Base-by-base conservation (phyloP, 1,140 invertebrate genomes). In the Formica selysi region DNA sequence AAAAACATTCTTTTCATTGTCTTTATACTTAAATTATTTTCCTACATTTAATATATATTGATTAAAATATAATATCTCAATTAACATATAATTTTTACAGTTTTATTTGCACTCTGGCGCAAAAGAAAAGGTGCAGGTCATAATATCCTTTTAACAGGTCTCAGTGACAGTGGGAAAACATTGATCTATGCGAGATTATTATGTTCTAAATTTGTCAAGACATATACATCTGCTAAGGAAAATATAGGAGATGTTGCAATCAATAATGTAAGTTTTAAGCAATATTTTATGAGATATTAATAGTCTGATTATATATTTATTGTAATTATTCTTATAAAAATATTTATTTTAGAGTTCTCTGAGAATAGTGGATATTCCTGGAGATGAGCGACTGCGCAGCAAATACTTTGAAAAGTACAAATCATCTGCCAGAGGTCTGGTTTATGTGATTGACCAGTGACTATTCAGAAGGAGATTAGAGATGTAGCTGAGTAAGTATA, bases 401-500 rank as follows among this genome's bases (percentile, higher is more conserved):
- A 98, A 97, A 92, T 97, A 96, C 93, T 97, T 98, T 93, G 98
- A 99, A 86, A 96, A 97, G 85, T 97, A 98, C 92, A 99, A 98
- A 93, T 95, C 94, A 57, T 95, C 95, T 68, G 96, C 97, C 7
- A 97, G 97, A 93, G 98, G 96, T 54, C 96, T 99, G 68, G 96
- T 99, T 65, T 99, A 97, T 95, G 96, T 99, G 0, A 95, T 99
- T 65, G 98, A 99, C 95, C 98, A 61, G 96, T 97, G 3, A 97
- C 97, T 13, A 95, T 98, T 54, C 97, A 98, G 92, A 98, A 97
- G 92, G 97, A 99, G 90, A 96, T 99, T n/a, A 96, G 97, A 92
- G 98, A 99, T 96, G 98, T 97, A 73, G 98, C 98, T n/a, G 98
- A 99, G 97, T 99, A 96, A 96, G 96, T 96, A 76, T 22, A 83